These are phyloP conservation scores for Neotoma lepida DNA, from an alignment of 2,113 vertebrate species.

Conservation along the genomic window DNA sequence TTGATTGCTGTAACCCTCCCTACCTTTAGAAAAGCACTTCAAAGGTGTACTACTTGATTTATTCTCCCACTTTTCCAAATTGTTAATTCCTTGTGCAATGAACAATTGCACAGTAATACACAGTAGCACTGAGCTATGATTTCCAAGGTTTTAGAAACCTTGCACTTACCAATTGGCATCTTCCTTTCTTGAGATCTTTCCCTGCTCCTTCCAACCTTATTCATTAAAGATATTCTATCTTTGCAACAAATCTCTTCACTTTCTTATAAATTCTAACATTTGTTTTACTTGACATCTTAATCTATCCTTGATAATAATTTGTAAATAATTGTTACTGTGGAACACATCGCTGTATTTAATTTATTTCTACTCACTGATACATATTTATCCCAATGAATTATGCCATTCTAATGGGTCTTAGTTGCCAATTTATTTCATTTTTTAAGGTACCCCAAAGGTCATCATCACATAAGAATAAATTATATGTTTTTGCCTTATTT, in stretches of 20 bases:
- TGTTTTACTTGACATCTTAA: not conserved
- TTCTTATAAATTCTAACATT: not conserved
- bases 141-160: not conserved
- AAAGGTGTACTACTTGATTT: not conserved
- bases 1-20: too few relatives aligned
- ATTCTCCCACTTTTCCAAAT: not conserved
- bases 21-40: not conserved
- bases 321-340: not conserved
- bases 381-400: not conserved
- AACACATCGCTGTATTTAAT: not conserved
- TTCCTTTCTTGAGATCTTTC: not conserved
- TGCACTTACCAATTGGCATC: not conserved
- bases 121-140: not conserved
- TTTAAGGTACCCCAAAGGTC: not conserved
- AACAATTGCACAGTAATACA: not conserved
- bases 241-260: not conserved
- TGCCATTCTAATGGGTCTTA: not conserved
- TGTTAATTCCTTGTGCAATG: not conserved
- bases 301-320: not conserved
- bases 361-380: not conserved
- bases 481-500: not conserved
- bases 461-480: not conserved
- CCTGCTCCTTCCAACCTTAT: not conserved
- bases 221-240: not conserved
- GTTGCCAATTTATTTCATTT: constrained; percentile 37